phyloP scores from a whole-genome alignment of 2,888 invertebrate species.

The Thymelicus lineola region DNA sequence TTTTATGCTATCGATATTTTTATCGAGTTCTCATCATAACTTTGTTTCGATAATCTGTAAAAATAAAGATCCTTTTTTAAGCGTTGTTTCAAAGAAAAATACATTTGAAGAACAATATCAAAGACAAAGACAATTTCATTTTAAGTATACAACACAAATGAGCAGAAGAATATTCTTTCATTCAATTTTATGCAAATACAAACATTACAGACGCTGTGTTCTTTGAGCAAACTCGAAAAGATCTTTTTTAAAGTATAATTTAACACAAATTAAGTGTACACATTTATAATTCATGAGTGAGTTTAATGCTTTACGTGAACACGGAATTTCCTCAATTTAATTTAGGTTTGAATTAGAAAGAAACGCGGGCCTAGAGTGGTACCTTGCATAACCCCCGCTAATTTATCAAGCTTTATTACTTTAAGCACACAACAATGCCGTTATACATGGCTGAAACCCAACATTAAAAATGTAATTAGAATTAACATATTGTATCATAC shows the following conservation, averaged over 20 bases:
- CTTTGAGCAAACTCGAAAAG: slow-evolving; percentile 52
- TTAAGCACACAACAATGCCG: slow-evolving; percentile 36
- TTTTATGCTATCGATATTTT: too few relatives aligned
- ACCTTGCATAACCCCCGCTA: slow-evolving; percentile 34
- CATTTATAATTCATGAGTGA: slow-evolving; percentile 68
- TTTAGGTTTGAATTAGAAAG: slow-evolving; percentile 52
- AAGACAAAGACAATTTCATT: slow-evolving; percentile 34
- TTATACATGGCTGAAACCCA: slow-evolving; percentile 31
- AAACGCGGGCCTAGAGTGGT: slow-evolving; percentile 40
- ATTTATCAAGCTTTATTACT: slow-evolving; percentile 37
- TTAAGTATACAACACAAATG: slow-evolving; percentile 43
- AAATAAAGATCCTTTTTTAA: slow-evolving; percentile 2
- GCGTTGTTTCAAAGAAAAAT: slow-evolving; percentile 2
- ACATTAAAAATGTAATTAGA: slow-evolving; percentile 32
- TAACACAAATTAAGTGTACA: slow-evolving; percentile 68
- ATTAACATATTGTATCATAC: slow-evolving; percentile 28
- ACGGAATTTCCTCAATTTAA: slow-evolving; percentile 54
- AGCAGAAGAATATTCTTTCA: slow-evolving; percentile 49
- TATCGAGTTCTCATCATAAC: neutral
- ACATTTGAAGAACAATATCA: slow-evolving; percentile 12
- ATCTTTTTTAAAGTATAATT: slow-evolving; percentile 68
- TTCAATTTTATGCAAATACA: slow-evolving; percentile 66
- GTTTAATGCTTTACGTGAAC: slow-evolving; percentile 51
- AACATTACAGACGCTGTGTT: slow-evolving; percentile 48
- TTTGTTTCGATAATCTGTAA: neutral